Base-by-base conservation (phyloP, 2,797 vertebrate species). In the Cyprinodon diabolis region DNA sequence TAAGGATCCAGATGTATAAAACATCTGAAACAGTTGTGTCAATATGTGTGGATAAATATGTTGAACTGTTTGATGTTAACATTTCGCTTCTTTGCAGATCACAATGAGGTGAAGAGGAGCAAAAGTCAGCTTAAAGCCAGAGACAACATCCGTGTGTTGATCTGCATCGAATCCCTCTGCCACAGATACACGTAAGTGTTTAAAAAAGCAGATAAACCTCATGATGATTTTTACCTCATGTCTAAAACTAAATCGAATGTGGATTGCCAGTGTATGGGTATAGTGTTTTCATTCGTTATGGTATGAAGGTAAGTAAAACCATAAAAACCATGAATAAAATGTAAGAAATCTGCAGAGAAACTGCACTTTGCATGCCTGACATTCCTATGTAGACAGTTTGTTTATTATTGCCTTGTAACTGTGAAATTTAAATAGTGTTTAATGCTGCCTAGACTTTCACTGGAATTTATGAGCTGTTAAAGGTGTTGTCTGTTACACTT, bases 141-240 rank as follows among this genome's bases (percentile, higher is more conserved):
- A 81, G 97, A 97, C 84, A 95, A 94, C 0, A 91, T 99, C 5
- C 95, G 97, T 1, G 96, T 96, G 43, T 83, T 98, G 88, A 96
- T 99, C 93, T 99, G 98, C 92, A 98, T 99, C 0, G 96, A 98
- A 73, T 99, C 97, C 0, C 95, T 98, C 65, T 99, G 97, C 82
- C 96, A 99, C 83, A 93, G 95, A 90, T 96, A 98, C 92, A 96
- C 93, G 97, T 99, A 90, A 93, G 97, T 94, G 68, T 77, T 66
- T 45, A 35, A 6, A 1, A 48, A 71, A 37, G 51, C 10, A 30
- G 12, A 21, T 60, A 57, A 48, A 48, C 17, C 30, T 69, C n/a
- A 25, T 73, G 37, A 12, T 14, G 65, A 43, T 5, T 9, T 63
- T 60, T 48, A 9, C 45, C 12, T 73, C 40, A 45, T 8, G 12